Evolutionary conservation across 2,888 invertebrate species (phyloP), one percentile per base, ranked within the genome.

Genomic region (Iphiclides podalirius): DNA sequence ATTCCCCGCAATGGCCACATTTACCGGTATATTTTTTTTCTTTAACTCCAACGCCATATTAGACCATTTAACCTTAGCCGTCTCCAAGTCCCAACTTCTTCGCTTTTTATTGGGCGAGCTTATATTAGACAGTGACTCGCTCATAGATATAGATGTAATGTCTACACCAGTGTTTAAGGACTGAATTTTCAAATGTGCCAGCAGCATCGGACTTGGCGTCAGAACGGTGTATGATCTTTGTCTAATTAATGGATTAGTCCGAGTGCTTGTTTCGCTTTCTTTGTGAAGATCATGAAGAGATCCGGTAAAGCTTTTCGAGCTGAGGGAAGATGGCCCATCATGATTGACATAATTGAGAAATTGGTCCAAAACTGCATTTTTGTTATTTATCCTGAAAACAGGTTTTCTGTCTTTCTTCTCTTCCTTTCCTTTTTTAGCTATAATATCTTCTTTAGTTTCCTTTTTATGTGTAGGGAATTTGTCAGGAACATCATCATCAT

Each of bases 221-320:
- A 95, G 92, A 38, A 96, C 75, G 0, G 94, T 94, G 66, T 96
- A 96, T 0, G 96, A 96, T 53, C 93, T 92, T 64, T 94, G 94
- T 42, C 95, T 89, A 8, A 93, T 86, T 47, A 94, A 72, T 3
- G 87, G 77, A 39, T 47, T 48, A 9, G 52, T 53, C 47, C 70
- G 63, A 1, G 67, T 52, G 1, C 67, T 73, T 58, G 73, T 82
- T 1, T 65, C 52, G 56, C 75, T 75, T 6, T 79, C 78, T 8
- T 71, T 74, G 47, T 85, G 76, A 42, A 89, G 70, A 54, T 89
- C 77, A 55, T 81, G 80, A 0, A 89, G 70, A n/a, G 89, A 89
- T 1, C 89, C 89, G 4, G 89, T 70, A 61, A 84, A 77, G 69
- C 86, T 79, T 69, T 89, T 81, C 7, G 78, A 66, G 53, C 71